Evolutionary conservation across 2,888 invertebrate genomes (phyloP).

Genomic region (Hesperia comma): DNA sequence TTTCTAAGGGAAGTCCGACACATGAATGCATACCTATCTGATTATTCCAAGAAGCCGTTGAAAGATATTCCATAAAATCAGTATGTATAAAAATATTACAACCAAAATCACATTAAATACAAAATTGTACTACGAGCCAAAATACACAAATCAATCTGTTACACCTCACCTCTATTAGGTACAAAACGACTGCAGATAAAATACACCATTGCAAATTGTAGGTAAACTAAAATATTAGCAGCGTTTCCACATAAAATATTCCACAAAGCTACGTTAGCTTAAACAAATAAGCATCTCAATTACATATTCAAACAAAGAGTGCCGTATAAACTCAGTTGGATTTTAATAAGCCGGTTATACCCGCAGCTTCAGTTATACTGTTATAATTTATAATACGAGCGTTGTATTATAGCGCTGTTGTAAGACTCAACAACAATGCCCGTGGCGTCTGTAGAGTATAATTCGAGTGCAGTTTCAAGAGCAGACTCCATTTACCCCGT

Average conservation of each 20-base stretch:
- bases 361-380: constrained; percentile 61
- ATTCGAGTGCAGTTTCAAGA: constrained; percentile 63
- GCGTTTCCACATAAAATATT: constrained; percentile 34
- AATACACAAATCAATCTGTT: too few species aligned
- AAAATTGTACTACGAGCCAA: too few species aligned
- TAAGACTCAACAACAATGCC: constrained; percentile 61
- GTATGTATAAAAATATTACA: too few species aligned
- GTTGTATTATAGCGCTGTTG: constrained; percentile 68
- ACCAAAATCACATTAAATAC: too few species aligned
- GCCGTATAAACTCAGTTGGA: constrained; percentile 53
- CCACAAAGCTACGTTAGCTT: constrained; percentile 49
- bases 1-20: too few species aligned
- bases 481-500: constrained; percentile 76
- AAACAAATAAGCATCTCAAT: constrained; percentile 63
- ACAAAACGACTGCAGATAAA: constrained; percentile 18
- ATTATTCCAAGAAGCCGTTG: too few species aligned
- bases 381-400: constrained; percentile 45
- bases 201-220: constrained; percentile 24
- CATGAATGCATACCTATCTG: too few species aligned
- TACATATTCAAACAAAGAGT: constrained; percentile 62
- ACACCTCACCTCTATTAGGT: too few species aligned
- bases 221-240: constrained; percentile 34
- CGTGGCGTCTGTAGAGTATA: constrained; percentile 58
- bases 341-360: constrained; percentile 65
- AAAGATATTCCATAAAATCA: too few species aligned